These are phyloP conservation scores for Acanthiza pusilla DNA, from an alignment of 2,797 vertebrate genomes.

Conservation along the genomic window DNA sequence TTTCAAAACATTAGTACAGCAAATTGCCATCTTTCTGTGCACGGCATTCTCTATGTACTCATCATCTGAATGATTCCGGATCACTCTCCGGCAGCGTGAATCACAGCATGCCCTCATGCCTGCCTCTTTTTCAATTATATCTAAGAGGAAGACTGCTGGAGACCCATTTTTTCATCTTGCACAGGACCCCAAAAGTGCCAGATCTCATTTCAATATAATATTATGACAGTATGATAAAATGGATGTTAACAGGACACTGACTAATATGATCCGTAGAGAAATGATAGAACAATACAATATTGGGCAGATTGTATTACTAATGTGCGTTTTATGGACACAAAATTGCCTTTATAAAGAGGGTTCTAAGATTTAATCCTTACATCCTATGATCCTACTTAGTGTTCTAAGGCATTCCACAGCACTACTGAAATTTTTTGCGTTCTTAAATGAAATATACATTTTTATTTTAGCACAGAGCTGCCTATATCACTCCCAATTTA, in stretches of 20 bases:
- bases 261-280: conserved; percentile 44
- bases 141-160: conserved; percentile 72
- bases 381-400: neutral
- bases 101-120: conserved; percentile 65
- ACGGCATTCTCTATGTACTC: conserved; percentile 65
- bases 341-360: conserved; percentile 5
- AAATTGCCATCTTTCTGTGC: conserved; percentile 73
- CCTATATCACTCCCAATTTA: conserved; percentile 42
- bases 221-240: conserved; percentile 61
- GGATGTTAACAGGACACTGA: conserved; percentile 63
- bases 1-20: conserved; percentile 70
- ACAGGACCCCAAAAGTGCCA: conserved; percentile 64
- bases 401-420: neutral
- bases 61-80: conserved; percentile 73
- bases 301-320: conserved; percentile 8
- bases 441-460: neutral
- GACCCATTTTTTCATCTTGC: conserved; percentile 63
- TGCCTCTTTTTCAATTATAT: conserved; percentile 77
- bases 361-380: neutral
- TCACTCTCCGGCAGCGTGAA: conserved; percentile 64
- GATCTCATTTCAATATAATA: conserved; percentile 70
- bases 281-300: conserved; percentile 15
- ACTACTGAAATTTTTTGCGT: neutral
- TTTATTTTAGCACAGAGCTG: conserved; percentile 24
- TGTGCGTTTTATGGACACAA: conserved; percentile 12